Evolutionary conservation across 23 tunicate species (phyloP), one percentile per base, ranked within the genome.

Genomic region (Phallusia fumigata): DNA sequence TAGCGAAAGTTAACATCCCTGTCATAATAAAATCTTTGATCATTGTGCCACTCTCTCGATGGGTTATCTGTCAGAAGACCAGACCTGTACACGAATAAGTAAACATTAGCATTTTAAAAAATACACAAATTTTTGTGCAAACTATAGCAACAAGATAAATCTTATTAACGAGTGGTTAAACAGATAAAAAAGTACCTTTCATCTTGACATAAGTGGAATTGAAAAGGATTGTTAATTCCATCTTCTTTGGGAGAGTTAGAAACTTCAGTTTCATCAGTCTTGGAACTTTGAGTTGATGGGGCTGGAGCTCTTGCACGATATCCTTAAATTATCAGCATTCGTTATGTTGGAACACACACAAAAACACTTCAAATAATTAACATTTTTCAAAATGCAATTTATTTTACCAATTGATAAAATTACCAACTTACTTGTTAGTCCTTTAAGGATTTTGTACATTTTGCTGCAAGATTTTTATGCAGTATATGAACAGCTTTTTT

Each of bases 391-490:
- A 3, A 40, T 40, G 47, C 10, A 10, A 40, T 40, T 40, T 40
- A 40, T 3, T 5, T 40, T 40, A 3, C 47, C 47, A 3, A 40
- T n/a, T n/a, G n/a, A 40, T 40, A 3, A 40, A 3, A 10, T 40
- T 58, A 21, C 26, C 8, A 58, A 58, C 69, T 58, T 58, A 58
- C 69, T 58, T 58, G 16, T 21, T 5, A 58, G 69, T 24, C 69
- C 69, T 58, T 58, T 58, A 13, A 58, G 69, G 69, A 58, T 58
- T 58, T 58, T 58, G 69, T 58, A 58, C 69, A 58, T 58, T 3
- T 24, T 58, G 8, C 26, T n/a, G 10, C 47, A 40, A 40, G 5
- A 3, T 40, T 10, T 5, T 5, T 5, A 5, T 40, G 47, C 47
- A 40, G 47, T 40, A 40, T n/a, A 40, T 40, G 10, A 40, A 40